These are phyloP conservation scores for Edolisoma coerulescens DNA, from an alignment of 2,113 vertebrate genomes.

Conservation along the genomic window DNA sequence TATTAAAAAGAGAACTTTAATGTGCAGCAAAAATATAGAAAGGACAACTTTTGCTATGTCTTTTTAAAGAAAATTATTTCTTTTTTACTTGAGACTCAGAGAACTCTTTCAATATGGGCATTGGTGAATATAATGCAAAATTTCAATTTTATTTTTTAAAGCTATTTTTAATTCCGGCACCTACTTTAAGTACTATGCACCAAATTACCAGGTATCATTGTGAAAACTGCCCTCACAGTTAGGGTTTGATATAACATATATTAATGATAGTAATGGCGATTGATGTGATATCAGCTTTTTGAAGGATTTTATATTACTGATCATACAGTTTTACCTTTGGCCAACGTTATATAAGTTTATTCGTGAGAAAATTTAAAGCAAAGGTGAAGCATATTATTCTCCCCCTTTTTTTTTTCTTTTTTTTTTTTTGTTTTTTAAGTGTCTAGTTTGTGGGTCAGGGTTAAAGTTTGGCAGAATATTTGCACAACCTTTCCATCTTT, in stretches of 20 bases:
- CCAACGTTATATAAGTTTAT: not conserved
- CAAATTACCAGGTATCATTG: not conserved
- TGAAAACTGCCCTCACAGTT: not conserved
- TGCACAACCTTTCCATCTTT: not conserved
- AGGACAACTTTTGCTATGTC: not conserved
- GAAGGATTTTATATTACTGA: not conserved
- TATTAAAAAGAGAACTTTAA: not conserved
- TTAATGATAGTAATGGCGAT: not conserved
- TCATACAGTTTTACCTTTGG: not conserved
- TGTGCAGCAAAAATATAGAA: not conserved
- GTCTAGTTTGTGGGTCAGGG: not conserved
- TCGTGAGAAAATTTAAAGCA: not conserved
- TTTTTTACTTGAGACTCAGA: not conserved
- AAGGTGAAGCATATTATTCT: not conserved
- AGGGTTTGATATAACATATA: not conserved
- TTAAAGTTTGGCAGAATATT: not conserved
- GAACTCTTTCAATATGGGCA: not conserved
- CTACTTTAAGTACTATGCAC: not conserved
- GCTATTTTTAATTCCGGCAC: not conserved
- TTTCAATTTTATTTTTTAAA: not conserved
- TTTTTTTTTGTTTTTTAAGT: not conserved
- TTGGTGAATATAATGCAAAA: not conserved
- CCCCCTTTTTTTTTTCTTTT: accelerated
- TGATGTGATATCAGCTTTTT: not conserved
- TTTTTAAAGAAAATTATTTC: not conserved